phyloP scores from a whole-genome alignment of 2,113 vertebrate genomes.

The Coracopsis vasa region DNA sequence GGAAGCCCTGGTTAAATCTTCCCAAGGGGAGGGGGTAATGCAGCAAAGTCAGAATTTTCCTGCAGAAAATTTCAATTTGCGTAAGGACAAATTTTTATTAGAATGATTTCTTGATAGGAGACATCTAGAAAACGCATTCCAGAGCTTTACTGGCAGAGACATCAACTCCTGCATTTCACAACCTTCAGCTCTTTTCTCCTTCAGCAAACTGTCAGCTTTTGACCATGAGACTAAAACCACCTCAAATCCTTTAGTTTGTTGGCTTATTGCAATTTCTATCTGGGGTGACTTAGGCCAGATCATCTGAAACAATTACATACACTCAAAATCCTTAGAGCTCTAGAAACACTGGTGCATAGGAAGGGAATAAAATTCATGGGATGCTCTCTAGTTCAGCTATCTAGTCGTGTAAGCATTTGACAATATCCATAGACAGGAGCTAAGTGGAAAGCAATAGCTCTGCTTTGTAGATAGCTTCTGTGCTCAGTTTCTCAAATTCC shows the following conservation, averaged over 20 bases:
- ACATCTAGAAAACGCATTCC: constrained; percentile 19
- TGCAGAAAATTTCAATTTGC: constrained; percentile 47
- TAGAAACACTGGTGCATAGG: neutral
- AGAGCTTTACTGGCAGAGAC: neutral
- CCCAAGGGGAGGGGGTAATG: neutral
- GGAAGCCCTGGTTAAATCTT: constrained; percentile 48
- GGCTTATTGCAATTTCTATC: neutral
- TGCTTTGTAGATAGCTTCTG: neutral
- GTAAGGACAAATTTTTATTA: constrained; percentile 44
- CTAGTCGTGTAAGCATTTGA: neutral
- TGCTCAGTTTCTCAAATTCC: constrained; percentile 4
- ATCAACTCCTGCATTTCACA: constrained; percentile 1
- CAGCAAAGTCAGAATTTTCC: constrained; percentile 47
- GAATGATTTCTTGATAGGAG: constrained; percentile 35
- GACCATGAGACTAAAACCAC: neutral
- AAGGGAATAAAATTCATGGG: neutral
- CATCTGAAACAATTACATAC: neutral
- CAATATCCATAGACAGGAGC: neutral
- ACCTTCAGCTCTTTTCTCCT: neutral
- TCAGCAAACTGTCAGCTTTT: neutral
- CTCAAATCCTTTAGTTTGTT: neutral
- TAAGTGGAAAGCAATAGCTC: constrained; percentile 5
- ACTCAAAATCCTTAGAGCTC: neutral
- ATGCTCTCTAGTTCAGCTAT: neutral
- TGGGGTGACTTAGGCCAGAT: neutral